Conservation (phyloP, 2,888 invertebrate species). For the Tuta absoluta region DNA sequence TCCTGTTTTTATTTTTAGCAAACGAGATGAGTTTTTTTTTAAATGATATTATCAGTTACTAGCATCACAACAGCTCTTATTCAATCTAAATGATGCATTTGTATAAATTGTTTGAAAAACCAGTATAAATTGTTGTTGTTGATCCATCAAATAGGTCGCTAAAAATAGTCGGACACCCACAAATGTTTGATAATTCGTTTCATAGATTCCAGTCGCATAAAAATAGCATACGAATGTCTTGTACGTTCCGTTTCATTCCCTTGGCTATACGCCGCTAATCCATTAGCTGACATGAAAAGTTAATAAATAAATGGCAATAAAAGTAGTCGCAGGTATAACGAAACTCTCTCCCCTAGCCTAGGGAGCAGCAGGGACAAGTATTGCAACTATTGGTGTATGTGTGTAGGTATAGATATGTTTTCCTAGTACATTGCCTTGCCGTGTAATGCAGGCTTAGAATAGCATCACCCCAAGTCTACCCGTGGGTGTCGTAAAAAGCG, state of each 20-base stretch:
- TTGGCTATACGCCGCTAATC: slow-evolving; percentile 60
- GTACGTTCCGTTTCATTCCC: slow-evolving; percentile 43
- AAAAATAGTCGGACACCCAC: neutral
- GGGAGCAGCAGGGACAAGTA: slow-evolving; percentile 45
- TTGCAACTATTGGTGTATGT: neutral
- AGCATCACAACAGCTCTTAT: too few relatives aligned
- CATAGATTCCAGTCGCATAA: neutral
- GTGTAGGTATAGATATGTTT: too few relatives aligned
- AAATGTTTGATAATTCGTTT: neutral
- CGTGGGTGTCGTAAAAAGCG: too few relatives aligned
- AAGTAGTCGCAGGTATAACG: slow-evolving; percentile 58
- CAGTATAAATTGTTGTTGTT: too few relatives aligned
- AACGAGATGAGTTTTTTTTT: neutral
- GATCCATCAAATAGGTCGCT: neutral
- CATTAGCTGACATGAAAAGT: slow-evolving; percentile 76
- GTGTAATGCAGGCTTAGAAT: too few relatives aligned
- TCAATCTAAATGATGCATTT: too few relatives aligned
- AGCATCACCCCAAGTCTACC: too few relatives aligned
- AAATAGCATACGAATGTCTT: slow-evolving; percentile 12
- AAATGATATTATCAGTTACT: too few relatives aligned
- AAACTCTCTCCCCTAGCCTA: slow-evolving; percentile 46
- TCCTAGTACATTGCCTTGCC: too few relatives aligned
- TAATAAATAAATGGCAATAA: slow-evolving; percentile 69
- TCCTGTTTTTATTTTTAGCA: neutral
- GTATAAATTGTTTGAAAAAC: neutral